Conservation (phyloP, 2,888 invertebrate species). For the Yponomeuta cagnagella region DNA sequence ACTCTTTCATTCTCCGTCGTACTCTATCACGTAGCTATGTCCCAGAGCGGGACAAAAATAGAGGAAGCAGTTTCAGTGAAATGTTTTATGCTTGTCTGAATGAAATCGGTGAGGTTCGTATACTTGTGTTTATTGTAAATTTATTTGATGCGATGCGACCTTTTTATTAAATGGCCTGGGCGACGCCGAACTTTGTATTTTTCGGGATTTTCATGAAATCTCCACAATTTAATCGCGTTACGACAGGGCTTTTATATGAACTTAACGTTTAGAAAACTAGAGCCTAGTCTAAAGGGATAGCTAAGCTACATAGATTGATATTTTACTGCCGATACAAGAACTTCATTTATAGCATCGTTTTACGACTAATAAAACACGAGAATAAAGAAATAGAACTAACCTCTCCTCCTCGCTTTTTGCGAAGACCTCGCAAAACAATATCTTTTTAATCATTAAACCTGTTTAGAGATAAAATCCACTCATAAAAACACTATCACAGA, state of each 20-base stretch:
- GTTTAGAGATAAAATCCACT: slow-evolving; percentile 14
- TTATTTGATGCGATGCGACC: not conserved
- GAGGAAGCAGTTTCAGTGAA: not conserved
- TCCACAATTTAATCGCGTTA: not conserved
- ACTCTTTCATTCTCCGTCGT: not conserved
- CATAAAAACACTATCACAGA: slow-evolving; percentile 7
- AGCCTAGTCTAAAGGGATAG: not conserved
- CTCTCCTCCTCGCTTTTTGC: slow-evolving; percentile 27
- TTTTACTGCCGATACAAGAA: not conserved
- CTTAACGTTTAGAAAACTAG: not conserved
- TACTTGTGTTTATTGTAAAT: not conserved
- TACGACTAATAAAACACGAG: not conserved
- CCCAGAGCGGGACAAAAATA: not conserved
- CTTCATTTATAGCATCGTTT: not conserved
- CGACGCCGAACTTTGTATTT: not conserved
- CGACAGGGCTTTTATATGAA: no score
- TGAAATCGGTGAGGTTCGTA: not conserved
- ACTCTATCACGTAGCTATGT: not conserved
- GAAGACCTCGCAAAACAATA: slow-evolving; percentile 46
- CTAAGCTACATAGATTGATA: not conserved
- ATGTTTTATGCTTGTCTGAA: not conserved
- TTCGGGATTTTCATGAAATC: not conserved
- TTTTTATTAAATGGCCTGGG: not conserved
- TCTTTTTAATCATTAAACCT: slow-evolving; percentile 38
- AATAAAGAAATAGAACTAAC: not conserved